Evolutionary conservation across 1,140 invertebrate genomes (phyloP).

Genomic region (Tetramorium simillimum): DNA sequence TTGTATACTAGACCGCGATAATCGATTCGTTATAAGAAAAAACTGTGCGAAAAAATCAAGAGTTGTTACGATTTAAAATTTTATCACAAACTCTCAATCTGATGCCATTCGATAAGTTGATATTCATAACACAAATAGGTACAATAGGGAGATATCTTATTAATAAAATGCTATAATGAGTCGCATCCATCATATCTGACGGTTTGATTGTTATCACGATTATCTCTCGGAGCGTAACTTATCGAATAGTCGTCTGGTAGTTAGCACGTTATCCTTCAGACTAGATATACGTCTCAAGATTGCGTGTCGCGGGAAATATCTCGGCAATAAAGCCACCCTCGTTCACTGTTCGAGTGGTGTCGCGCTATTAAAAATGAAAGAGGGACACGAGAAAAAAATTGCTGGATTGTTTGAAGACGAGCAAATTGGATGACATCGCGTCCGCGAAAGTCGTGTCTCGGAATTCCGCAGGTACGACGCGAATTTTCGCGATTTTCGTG

Average conservation of each 20-base stretch:
- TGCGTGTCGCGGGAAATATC: slow-evolving; percentile 30
- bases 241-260: slow-evolving; percentile 1
- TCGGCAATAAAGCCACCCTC: slow-evolving; percentile 51
- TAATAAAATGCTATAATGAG: slow-evolving; percentile 21
- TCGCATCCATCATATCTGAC: slow-evolving; percentile 5
- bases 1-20: neutral
- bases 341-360: neutral
- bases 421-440: slow-evolving; percentile 20
- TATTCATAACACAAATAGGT: neutral
- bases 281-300: slow-evolving; percentile 6
- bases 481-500: neutral
- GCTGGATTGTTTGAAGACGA: neutral
- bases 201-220: slow-evolving; percentile 1
- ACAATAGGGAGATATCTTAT: neutral
- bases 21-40: neutral
- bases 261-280: slow-evolving; percentile 41
- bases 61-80: neutral
- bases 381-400: neutral
- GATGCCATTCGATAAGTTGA: neutral
- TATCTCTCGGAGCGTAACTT: neutral
- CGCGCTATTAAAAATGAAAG: slow-evolving; percentile 22
- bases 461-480: slow-evolving; percentile 1
- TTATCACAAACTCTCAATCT: neutral
- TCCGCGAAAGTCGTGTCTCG: neutral
- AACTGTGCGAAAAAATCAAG: neutral